phyloP scores from a whole-genome alignment of 2,113 vertebrate species.

The Delphinapterus leucas region DNA sequence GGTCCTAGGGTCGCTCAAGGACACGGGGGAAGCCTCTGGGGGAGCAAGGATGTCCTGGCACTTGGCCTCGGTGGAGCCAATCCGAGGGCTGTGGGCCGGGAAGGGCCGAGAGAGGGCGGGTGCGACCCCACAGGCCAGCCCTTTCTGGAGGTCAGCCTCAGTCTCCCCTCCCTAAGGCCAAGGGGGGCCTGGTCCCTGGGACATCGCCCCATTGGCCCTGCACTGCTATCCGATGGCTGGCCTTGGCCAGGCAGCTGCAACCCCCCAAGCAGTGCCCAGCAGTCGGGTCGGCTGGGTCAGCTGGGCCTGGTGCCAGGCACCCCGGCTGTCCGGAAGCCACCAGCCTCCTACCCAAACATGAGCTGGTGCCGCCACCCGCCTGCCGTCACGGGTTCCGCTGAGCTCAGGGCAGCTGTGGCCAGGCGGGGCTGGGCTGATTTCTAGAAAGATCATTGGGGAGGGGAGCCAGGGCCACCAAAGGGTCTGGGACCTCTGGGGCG shows the following conservation, averaged over 20 bases:
- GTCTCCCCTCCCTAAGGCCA: background rate
- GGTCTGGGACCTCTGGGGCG: background rate
- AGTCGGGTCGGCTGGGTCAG: background rate
- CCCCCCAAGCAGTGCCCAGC: background rate
- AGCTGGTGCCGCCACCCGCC: slow-evolving; percentile 72
- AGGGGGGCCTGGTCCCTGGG: background rate
- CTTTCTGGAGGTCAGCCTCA: too few species aligned
- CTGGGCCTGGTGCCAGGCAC: slow-evolving; percentile 50
- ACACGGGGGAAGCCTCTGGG: background rate
- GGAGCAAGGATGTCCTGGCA: too few species aligned
- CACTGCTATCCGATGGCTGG: background rate
- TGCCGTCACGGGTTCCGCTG: slow-evolving; percentile 69
- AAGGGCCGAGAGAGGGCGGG: too few species aligned
- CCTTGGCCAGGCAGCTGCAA: background rate
- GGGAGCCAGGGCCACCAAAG: background rate
- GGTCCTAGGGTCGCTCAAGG: background rate
- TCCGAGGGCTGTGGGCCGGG: background rate
- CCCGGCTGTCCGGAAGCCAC: slow-evolving; percentile 54
- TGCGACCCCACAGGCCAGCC: rapidly evolving
- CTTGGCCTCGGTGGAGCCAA: background rate
- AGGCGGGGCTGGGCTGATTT: background rate
- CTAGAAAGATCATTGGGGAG: background rate
- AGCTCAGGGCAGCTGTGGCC: slow-evolving; percentile 71
- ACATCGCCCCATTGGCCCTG: background rate
- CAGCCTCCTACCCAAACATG: slow-evolving; percentile 56